Conservation (phyloP, 2,888 invertebrate species). For the Conops quadrifasciatus region DNA sequence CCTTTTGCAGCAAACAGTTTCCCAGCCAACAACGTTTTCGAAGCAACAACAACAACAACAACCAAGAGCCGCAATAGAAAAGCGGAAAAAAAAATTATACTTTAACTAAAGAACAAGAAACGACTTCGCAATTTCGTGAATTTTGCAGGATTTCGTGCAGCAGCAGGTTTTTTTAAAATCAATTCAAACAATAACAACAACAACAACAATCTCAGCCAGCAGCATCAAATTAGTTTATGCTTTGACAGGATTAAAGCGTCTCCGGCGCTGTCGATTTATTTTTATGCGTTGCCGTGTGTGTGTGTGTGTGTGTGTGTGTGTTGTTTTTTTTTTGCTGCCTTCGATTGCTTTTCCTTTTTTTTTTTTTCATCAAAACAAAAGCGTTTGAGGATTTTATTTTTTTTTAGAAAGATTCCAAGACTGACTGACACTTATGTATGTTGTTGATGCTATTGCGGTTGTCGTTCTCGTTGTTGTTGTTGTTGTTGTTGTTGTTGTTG, state of each 20-base stretch:
- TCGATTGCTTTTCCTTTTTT: conserved; percentile 18
- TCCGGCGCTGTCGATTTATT: conserved; percentile 26
- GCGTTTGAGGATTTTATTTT: too few relatives aligned
- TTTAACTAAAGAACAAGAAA: too few relatives aligned
- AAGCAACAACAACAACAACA: conserved; percentile 21
- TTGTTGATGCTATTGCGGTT: conserved; percentile 17
- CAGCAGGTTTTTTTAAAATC: too few relatives aligned
- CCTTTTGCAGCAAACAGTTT: too few relatives aligned
- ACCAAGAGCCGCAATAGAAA: conserved; percentile 8
- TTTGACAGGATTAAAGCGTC: conserved; percentile 55
- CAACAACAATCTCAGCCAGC: background rate
- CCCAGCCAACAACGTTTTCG: too few relatives aligned
- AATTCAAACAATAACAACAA: background rate
- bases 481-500: conserved; percentile 25
- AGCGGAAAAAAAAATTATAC: too few relatives aligned
- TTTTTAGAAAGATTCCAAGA: too few relatives aligned
- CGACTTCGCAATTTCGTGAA: too few relatives aligned
- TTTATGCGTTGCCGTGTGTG: conserved; percentile 20
- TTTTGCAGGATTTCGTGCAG: too few relatives aligned
- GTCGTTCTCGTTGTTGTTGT: conserved; percentile 39
- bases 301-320: too few relatives aligned
- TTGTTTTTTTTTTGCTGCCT: conserved; percentile 38
- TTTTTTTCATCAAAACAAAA: conserved; percentile 10
- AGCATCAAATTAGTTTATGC: conserved; percentile 48
- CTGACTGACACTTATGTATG: too few relatives aligned